Conservation (phyloP, 2,113 vertebrate species). For the Bolborhynchus lineola region DNA sequence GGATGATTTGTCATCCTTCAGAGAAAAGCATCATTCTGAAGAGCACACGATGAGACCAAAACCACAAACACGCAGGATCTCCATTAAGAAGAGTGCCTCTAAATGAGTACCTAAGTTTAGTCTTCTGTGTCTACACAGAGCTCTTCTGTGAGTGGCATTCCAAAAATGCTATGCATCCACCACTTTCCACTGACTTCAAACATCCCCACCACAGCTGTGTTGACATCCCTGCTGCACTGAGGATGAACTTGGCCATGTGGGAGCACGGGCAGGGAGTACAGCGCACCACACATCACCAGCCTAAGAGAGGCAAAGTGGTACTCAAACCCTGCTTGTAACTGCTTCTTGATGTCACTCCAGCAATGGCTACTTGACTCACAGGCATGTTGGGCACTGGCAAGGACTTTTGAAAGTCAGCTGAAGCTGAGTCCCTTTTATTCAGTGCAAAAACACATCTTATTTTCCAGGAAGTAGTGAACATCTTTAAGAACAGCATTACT, state of each 20-base stretch:
- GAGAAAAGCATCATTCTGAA: background rate
- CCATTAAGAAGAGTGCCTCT: background rate
- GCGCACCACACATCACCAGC: background rate
- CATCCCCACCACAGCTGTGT: background rate
- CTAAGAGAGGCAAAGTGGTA: background rate
- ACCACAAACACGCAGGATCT: background rate
- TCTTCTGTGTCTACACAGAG: background rate
- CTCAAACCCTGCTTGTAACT: background rate
- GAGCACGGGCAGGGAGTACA: background rate
- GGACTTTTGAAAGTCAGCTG: background rate
- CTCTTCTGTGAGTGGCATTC: background rate
- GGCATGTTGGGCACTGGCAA: background rate
- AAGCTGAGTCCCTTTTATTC: background rate
- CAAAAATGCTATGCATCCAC: background rate
- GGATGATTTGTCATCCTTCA: background rate
- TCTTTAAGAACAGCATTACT: background rate
- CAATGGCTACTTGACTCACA: background rate
- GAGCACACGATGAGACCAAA: background rate
- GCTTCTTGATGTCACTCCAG: background rate
- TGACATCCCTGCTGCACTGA: background rate
- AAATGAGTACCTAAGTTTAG: background rate
- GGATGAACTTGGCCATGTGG: background rate
- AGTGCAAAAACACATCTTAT: background rate
- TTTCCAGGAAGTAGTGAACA: background rate
- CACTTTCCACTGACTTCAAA: background rate